phyloP scores from a whole-genome alignment of 2,113 vertebrate genomes.

The Perca fluviatilis region DNA sequence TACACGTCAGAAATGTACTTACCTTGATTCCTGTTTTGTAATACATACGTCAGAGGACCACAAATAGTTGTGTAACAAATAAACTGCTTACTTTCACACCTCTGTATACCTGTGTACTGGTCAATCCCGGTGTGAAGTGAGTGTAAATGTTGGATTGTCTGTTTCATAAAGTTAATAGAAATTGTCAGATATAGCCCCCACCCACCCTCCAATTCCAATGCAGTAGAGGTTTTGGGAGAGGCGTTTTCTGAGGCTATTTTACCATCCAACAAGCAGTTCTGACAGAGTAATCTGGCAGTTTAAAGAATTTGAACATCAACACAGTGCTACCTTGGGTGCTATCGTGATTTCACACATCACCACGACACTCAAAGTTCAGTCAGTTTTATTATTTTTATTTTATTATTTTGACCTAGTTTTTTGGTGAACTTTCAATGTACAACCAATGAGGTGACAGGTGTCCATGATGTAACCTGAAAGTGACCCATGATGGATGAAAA shows the following conservation, averaged over 20 bases:
- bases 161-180: neutral
- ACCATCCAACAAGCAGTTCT: too few species aligned
- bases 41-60: too few species aligned
- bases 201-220: too few species aligned
- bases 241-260: too few species aligned
- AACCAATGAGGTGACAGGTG: neutral
- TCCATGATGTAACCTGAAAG: neutral
- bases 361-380: too few species aligned
- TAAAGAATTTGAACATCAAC: too few species aligned
- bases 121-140: neutral
- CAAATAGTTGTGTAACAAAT: neutral
- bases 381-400: too few species aligned
- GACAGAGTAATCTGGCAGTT: too few species aligned
- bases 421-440: neutral
- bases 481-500: neutral
- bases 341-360: too few species aligned
- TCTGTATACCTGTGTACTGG: neutral
- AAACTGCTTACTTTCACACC: neutral
- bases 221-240: too few species aligned
- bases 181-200: neutral
- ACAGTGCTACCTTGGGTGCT: too few species aligned
- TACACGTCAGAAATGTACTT: neutral
- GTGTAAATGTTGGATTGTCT: neutral
- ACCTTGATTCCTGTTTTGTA: neutral
- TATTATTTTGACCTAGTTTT: neutral